Evolutionary conservation across 2,113 vertebrate genomes (phyloP), one percentile per base, ranked within the genome.

Genomic region (Coracopsis vasa): DNA sequence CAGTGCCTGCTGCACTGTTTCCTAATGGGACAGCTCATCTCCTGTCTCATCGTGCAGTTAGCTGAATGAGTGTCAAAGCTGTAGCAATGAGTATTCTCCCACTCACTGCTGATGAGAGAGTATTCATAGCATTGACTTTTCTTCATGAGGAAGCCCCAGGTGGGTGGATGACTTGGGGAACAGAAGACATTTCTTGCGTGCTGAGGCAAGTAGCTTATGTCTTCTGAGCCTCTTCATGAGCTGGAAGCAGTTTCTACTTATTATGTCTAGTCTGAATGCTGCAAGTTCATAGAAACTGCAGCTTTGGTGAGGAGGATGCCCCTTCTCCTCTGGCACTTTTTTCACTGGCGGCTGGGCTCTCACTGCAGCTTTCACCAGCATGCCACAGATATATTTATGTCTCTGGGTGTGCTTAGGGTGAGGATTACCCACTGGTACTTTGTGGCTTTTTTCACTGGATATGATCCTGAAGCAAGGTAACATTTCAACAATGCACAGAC

Each of bases 401-500:
- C 31, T 77, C 33, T 37, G 44, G 2, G 5, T 27, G 10, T 70
- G 61, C 62, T 65, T 65, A 6, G 16, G 39, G 5, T 25, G 17
- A 54, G 51, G 37, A 39, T 33, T 33, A 18, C 31, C 9, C 25
- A 8, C 16, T 45, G 47, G 11, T 54, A 7, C n/a, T 21, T 31
- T 39, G 27, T 53, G 47, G 31, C 35, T 48, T 10, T 64, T 44
- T 29, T 27, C 33, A 11, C n/a, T 78, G 27, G 6, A 16, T 44
- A 12, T 24, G 25, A 42, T 86, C 66, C 44, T 72, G 64, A 65
- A 65, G 14, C 33, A 70, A 29, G n/a, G 23, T n/a, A 53, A 27
- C 0, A 1, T 20, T 69, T 91, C n/a, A 31, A 11, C 1, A 0
- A 31, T 31, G 29, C 75, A 18, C 64, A 53, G 69, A 71, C 28